Evolutionary conservation across 2,113 vertebrate genomes (phyloP).

Genomic region (Hyaena hyaena): DNA sequence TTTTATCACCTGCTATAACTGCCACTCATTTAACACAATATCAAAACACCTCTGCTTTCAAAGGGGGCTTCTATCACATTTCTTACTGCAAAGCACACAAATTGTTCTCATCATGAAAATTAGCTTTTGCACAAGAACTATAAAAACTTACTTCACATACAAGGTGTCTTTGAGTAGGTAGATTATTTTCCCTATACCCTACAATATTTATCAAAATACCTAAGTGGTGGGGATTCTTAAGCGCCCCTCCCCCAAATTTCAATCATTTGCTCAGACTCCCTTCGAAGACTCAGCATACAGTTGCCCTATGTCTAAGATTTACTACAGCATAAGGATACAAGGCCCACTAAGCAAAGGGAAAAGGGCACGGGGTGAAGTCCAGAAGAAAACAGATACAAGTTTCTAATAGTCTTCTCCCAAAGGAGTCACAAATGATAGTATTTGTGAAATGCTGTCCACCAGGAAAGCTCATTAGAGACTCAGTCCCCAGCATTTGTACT

Average conservation of each 20-base stretch:
- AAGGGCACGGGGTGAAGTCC: neutral
- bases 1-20: constrained; percentile 31
- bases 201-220: neutral
- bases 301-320: neutral
- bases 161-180: neutral
- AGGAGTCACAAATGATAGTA: neutral
- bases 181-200: neutral
- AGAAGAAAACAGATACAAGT: neutral
- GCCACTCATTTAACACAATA: neutral
- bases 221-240: neutral
- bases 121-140: neutral
- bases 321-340: neutral
- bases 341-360: neutral
- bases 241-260: neutral
- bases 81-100: constrained; percentile 35
- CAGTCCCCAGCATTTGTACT: neutral
- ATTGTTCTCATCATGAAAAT: constrained; percentile 29
- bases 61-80: neutral
- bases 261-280: neutral
- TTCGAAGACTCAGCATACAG: neutral
- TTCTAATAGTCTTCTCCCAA: neutral
- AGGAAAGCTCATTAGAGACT: neutral
- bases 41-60: constrained; percentile 40
- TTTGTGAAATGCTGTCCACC: neutral
- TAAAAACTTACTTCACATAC: neutral